A percentile compares a stretch with the other conserved stretches of the same genome.
phyloP scores from a whole-genome alignment of 2,888 invertebrate species.

The Cremastinae sp. region DNA sequence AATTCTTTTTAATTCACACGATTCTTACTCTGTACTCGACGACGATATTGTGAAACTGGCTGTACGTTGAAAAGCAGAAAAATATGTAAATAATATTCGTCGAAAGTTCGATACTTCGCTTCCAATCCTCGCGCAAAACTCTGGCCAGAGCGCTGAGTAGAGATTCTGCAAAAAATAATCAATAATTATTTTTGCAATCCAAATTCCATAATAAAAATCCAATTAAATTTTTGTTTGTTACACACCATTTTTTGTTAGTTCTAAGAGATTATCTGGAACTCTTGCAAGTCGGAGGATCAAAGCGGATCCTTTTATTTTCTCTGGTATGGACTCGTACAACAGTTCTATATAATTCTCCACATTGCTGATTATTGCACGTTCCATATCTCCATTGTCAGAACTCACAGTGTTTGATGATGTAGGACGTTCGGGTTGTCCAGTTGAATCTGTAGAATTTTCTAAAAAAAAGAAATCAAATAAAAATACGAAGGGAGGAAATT shows the following conservation, averaged over 20 bases:
- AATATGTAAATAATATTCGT: conserved; percentile 98
- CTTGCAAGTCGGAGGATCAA: conserved; percentile 95
- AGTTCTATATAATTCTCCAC: conserved; percentile 97
- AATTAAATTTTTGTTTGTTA: not conserved
- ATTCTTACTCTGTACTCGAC: conserved; percentile 92
- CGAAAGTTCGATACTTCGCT: conserved; percentile 96
- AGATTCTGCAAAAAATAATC: conserved; percentile 85
- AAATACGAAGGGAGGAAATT: not conserved
- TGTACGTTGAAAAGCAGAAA: conserved; percentile 97
- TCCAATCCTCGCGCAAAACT: conserved; percentile 98
- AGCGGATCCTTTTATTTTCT: conserved; percentile 95
- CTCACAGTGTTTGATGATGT: conserved; percentile 73
- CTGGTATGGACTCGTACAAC: conserved; percentile 95
- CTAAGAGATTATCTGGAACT: conserved; percentile 96
- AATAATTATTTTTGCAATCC: conserved; percentile 32
- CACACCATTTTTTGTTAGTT: conserved; percentile 95
- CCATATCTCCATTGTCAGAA: conserved; percentile 76
- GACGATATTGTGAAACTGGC: conserved; percentile 96
- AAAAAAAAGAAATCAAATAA: not conserved
- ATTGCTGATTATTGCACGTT: conserved; percentile 89
- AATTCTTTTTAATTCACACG: not conserved
- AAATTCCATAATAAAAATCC: no score
- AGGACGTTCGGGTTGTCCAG: conserved; percentile 72
- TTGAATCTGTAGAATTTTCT: conserved; percentile 62
- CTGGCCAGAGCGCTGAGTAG: conserved; percentile 96